These are phyloP conservation scores for Rapana venosa DNA, from an alignment of 2,888 invertebrate genomes.

Conservation along the genomic window DNA sequence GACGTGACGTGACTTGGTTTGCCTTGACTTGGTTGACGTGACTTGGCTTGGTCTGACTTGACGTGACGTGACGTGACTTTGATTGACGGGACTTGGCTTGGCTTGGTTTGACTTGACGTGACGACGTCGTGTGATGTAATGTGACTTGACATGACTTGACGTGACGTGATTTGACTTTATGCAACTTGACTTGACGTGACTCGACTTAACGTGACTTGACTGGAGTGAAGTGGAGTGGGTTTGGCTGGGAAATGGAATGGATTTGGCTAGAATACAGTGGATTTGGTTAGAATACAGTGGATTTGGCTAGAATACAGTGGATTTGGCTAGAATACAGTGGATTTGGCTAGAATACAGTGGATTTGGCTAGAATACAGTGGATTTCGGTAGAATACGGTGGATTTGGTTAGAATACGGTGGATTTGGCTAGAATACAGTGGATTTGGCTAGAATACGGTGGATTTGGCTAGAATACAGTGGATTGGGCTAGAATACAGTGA, in stretches of 20 bases:
- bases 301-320: too few relatives aligned
- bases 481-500: too few relatives aligned
- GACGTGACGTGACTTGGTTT: not conserved
- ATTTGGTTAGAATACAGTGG: too few relatives aligned
- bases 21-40: not conserved
- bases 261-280: too few relatives aligned
- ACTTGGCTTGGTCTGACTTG: not conserved
- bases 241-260: not conserved
- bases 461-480: too few relatives aligned
- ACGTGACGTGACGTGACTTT: not conserved
- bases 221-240: not conserved
- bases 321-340: too few relatives aligned
- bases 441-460: too few relatives aligned
- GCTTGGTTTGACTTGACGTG: not conserved
- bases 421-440: too few relatives aligned
- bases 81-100: not conserved
- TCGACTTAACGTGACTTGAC: not conserved
- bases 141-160: not conserved
- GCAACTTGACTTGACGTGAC: not conserved
- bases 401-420: too few relatives aligned
- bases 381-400: too few relatives aligned
- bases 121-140: not conserved
- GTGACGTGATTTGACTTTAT: not conserved
- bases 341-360: too few relatives aligned
- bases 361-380: too few relatives aligned